Base-by-base conservation (phyloP, 2,888 invertebrate species). In the Falcaria lacertinaria region DNA sequence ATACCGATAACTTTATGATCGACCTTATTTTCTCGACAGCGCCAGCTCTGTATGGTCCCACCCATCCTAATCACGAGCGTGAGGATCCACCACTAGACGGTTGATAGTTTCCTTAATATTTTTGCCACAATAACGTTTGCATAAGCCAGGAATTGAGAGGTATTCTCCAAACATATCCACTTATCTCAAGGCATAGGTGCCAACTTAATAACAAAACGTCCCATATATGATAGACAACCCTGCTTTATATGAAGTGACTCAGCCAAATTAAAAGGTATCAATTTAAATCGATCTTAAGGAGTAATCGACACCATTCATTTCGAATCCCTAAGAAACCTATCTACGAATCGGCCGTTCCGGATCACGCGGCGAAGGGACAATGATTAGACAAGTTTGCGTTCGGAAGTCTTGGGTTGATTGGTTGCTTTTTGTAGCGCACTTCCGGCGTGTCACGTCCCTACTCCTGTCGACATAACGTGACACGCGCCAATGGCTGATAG, bases 401-500 rank as follows among this genome's bases (percentile, higher is more conserved):
- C 64, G 66, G 70, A 73, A 72, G 71, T 80, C 80, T 81, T 74
- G 65, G 77, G 74, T 83, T 80, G 85, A 85, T 85, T 85, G 70
- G 79, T 74, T 74, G 65, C 73, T 82, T 83, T 83, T 84, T 84
- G 78, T 85, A 73, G 79, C 79, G 77, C 68, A 84, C 83, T 86
- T 88, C 88, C 88, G 82, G 79, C 67, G 60, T 64, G 64, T 68
- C 66, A 60, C 52, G 71, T 79, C 71, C 75, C 67, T 65, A 77
- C 65, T 73, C 73, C 67, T 62, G 54, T 60, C 61, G 64, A 70
- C 71, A 70, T 70, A 74, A 72, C 74, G 77, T 70, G 74, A 70
- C 60, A 64, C 81, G 82, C 81, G 78, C 71, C 76, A 79, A 71
- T 66, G 71, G 69, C 65, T 77, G 74, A 70, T 69, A 70, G 86